Evolutionary conservation across 2,888 invertebrate species (phyloP).

Genomic region (Philaethria dido): DNA sequence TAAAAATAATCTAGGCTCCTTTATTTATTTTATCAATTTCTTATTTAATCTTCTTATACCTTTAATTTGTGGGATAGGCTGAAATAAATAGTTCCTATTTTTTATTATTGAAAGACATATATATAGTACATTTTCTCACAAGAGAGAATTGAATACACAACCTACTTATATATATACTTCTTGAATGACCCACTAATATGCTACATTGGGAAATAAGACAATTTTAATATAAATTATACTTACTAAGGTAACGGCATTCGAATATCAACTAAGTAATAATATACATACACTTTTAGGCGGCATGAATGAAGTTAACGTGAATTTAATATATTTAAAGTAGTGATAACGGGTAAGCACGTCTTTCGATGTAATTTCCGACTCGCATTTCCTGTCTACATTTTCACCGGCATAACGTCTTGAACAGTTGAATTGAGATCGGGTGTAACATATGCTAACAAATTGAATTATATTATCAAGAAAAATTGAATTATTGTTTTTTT

Average conservation of each 20-base stretch:
- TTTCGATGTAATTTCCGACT: constrained; percentile 30
- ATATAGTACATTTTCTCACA: no score
- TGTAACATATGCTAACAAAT: no score
- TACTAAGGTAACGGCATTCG: not conserved
- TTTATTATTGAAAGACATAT: no score
- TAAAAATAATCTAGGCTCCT: no score
- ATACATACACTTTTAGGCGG: not conserved
- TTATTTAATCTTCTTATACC: not conserved
- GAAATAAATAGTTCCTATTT: not conserved
- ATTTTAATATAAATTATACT: constrained; percentile 7
- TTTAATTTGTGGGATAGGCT: not conserved
- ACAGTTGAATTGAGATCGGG: not conserved
- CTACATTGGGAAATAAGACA: not conserved
- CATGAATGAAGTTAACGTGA: constrained; percentile 10
- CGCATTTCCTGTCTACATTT: constrained; percentile 32
- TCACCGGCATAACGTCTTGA: constrained; percentile 14
- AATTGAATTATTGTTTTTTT: no score
- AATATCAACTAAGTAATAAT: not conserved
- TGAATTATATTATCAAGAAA: no score
- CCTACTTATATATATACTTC: not conserved
- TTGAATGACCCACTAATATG: not conserved
- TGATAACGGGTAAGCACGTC: constrained; percentile 30
- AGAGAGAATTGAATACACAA: no score
- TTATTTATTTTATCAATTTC: not conserved
- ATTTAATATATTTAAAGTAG: constrained; percentile 28